Evolutionary conservation across 1,140 invertebrate genomes (phyloP).

Genomic region (Rhysida immarginata): DNA sequence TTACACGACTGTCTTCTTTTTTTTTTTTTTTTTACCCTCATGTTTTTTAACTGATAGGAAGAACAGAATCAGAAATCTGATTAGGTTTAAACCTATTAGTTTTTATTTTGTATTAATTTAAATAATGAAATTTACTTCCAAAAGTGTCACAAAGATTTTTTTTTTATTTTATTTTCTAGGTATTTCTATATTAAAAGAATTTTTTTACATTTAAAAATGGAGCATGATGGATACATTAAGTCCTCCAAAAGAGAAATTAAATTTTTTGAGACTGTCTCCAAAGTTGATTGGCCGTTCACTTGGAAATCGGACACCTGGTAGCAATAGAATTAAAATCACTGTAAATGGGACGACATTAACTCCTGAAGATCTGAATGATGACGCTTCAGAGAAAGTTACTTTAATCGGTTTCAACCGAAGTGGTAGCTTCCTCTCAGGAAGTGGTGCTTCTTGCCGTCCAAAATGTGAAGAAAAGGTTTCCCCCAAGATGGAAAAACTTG

Average conservation of each 20-base stretch:
- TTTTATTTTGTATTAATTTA: too few relatives aligned
- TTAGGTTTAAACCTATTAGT: too few relatives aligned
- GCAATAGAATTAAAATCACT: background rate
- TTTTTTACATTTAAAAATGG: too few relatives aligned
- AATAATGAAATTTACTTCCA: too few relatives aligned
- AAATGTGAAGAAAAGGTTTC: background rate
- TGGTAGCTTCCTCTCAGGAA: background rate
- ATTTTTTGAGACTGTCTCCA: background rate
- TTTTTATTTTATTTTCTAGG: too few relatives aligned
- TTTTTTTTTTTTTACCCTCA: too few relatives aligned
- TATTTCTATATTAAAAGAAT: too few relatives aligned
- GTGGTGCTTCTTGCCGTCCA: background rate
- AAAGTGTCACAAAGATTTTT: too few relatives aligned
- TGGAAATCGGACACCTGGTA: background rate
- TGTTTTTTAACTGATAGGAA: too few relatives aligned
- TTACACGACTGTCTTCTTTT: too few relatives aligned
- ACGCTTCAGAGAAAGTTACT: background rate
- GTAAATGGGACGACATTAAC: background rate
- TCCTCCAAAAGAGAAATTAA: background rate
- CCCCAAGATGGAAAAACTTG: too few relatives aligned
- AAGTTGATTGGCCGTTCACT: background rate
- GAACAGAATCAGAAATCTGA: too few relatives aligned
- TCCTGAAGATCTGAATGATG: background rate
- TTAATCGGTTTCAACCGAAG: background rate
- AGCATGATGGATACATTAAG: background rate